Base-by-base conservation (phyloP, 1,140 invertebrate species). In the Psilanteris sp. region DNA sequence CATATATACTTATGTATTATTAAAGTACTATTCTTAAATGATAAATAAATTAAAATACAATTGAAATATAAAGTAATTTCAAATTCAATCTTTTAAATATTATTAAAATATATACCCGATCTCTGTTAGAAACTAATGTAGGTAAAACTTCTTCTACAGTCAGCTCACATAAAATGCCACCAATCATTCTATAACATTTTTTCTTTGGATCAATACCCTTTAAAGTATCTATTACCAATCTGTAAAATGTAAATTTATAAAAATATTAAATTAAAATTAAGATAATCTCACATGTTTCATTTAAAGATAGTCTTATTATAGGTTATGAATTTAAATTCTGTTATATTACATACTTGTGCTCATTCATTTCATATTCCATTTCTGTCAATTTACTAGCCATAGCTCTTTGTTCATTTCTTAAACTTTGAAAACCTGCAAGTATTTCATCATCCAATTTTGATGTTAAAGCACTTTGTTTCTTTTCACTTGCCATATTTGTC, bases 171-270 rank as follows among this genome's bases (percentile, higher is more conserved):
- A 99, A 89, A 36, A 98, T 93, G 8, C 97, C 97, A 22, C 97
- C 97, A 70, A 98, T 93, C 90, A 98, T 93, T 81, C 96, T 91
- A 83, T 95, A 99, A 87, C 97, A 99, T 87, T 96, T 97, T 78
- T 96, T 92, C 34, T 93, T 91, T 11, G 91, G 91, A 78, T 96
- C 94, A 1, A 97, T 93, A 44, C 93, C 93, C 88, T 96, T 94
- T 31, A 99, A 88, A 15, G 96, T 97, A 77, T 98, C 97, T 78
- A 98, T 94, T 4, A 99, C 97, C 81, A 98, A 93, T 88, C 97
- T 98, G 88, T 77, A 76, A 70, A 24, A 44, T 54, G 70, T 18
- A 27, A 44, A 62, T 39, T 29, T 10, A 29, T 29, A 5, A 26
- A 29, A 29, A 29, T 8, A 26, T n/a, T n/a, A n/a, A n/a, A n/a